Evolutionary conservation across 2,888 invertebrate species (phyloP).

Genomic region (Agonum fuliginosum): DNA sequence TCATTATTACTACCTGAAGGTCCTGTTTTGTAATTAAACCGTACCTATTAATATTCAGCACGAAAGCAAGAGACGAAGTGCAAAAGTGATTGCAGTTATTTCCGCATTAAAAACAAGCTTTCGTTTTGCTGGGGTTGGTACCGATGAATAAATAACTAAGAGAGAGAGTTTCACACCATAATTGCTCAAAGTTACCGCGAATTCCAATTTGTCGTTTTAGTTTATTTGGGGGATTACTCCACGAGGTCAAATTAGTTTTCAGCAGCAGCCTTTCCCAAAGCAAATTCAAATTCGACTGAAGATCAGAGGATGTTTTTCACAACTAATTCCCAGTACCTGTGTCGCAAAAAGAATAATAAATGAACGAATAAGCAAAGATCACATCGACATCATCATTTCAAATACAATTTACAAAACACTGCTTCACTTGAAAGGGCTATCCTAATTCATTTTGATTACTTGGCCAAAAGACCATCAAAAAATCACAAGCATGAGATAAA

Average conservation of each 20-base stretch:
- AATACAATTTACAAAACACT: slow-evolving; percentile 43
- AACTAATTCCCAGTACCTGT: slow-evolving; percentile 40
- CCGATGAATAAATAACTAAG: slow-evolving; percentile 33
- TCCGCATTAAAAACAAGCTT: neutral
- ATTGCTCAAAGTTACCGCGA: slow-evolving; percentile 32
- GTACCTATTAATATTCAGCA: too few species aligned
- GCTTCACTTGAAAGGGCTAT: slow-evolving; percentile 61
- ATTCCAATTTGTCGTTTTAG: neutral
- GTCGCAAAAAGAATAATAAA: slow-evolving; percentile 36
- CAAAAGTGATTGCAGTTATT: neutral
- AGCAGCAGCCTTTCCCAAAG: neutral
- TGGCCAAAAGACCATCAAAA: slow-evolving; percentile 65
- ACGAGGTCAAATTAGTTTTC: slow-evolving; percentile 25
- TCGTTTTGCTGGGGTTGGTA: neutral
- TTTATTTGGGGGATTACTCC: neutral
- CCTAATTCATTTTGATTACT: slow-evolving; percentile 63
- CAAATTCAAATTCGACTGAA: slow-evolving; percentile 25
- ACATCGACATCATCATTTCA: slow-evolving; percentile 6
- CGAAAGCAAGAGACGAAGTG: too few species aligned
- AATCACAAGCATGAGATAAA: slow-evolving; percentile 62
- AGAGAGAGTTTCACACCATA: neutral
- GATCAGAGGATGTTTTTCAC: slow-evolving; percentile 41
- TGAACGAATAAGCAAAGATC: slow-evolving; percentile 32
- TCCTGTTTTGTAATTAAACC: too few species aligned
- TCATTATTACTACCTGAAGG: too few species aligned